These are phyloP conservation scores for Danio aesculapii DNA, from an alignment of 2,797 vertebrate genomes.

Conservation along the genomic window DNA sequence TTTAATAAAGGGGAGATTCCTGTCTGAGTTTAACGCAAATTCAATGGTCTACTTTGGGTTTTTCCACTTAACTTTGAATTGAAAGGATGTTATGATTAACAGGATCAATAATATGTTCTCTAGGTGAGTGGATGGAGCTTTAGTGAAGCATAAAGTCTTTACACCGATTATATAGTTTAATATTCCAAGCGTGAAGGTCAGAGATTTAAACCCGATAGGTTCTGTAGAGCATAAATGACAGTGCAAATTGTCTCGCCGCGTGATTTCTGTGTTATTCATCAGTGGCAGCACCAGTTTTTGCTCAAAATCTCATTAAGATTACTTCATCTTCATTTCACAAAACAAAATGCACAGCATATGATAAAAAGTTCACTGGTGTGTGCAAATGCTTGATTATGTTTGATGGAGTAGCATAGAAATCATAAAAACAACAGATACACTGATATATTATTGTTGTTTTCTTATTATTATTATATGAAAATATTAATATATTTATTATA, in stretches of 20 bases:
- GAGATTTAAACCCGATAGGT: background rate
- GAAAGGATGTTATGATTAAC: background rate
- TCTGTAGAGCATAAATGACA: constrained; percentile 10
- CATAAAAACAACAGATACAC: background rate
- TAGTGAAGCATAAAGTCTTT: constrained; percentile 1
- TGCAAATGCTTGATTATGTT: background rate
- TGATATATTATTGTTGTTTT: background rate
- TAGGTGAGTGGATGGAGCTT: constrained; percentile 1
- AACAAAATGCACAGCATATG: background rate
- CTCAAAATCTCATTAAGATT: background rate
- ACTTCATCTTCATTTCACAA: background rate
- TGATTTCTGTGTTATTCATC: background rate
- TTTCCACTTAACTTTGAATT: constrained; percentile 14
- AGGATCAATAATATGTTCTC: background rate
- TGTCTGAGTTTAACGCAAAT: background rate
- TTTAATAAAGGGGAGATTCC: constrained; percentile 7
- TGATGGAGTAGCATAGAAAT: background rate
- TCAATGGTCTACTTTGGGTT: background rate
- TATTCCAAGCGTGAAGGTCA: constrained; percentile 1
- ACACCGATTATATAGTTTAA: background rate
- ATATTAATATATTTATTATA: too few species aligned
- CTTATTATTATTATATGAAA: too few species aligned
- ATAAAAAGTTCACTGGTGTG: background rate
- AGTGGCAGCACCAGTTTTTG: background rate
- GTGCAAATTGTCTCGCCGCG: background rate